Base-by-base conservation (phyloP, 2,888 invertebrate species). In the Drosophila kuntzei region DNA sequence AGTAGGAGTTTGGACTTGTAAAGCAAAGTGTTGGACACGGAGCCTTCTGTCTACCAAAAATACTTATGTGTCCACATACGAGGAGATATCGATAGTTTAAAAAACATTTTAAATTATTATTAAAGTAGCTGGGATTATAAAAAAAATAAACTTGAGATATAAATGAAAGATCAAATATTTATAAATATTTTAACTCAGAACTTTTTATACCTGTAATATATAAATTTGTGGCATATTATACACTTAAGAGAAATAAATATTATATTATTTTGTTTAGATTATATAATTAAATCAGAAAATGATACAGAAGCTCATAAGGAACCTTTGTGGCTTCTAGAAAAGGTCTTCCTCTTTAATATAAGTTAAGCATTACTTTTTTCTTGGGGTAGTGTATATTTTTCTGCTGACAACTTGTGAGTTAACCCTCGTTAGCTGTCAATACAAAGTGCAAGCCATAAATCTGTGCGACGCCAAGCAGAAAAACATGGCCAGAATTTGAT, bases 401-500 rank as follows among this genome's bases (percentile, higher is more conserved):
- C 12, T 11, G 2, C 7, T 34, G n/a, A n/a, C n/a, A 37, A 51
- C 32, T 36, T 57, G 60, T 39, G n/a, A 20, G n/a, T 12, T 20
- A 22, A 34, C 50, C 49, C 75, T 51, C 69, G 59, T 57, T 63
- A 36, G 53, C 55, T 36, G 34, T 64, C 58, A 59, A 62, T 65
- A 54, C 54, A 73, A 76, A 65, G 68, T 73, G 69, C 67, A 32
- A 36, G 55, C 65, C 50, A 85, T 86, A 87, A 87, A 85, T 82
- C 73, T 65, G 50, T 32, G 25, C 36, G 64, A 65, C 51, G 63
- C 46, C 60, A 29, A 43, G 37, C 57, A 51, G 62, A 68, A 57
- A 75, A 80, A 75, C 86, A 60, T 59, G 82, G 47, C 44, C 68
- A 76, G 72, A 79, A 79, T 89, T 84, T 89, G 86, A 85, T 85